Conservation (phyloP, 2,797 vertebrate genomes). For the Novumbra hubbsi region DNA sequence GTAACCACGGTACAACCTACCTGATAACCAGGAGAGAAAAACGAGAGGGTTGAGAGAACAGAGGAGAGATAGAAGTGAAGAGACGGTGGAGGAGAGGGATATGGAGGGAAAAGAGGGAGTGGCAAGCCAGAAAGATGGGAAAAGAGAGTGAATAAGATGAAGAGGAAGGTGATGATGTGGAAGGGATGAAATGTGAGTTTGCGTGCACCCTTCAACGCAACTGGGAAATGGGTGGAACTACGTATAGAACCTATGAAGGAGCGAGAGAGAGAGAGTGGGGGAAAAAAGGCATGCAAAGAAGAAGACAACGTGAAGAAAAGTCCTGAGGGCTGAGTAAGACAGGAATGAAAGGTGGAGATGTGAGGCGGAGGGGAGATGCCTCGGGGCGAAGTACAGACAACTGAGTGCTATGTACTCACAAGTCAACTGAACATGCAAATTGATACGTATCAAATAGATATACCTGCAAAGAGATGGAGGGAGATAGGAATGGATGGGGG, state of each 20-base stretch:
- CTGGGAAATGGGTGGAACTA: not conserved
- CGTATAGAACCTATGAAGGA: slow-evolving; percentile 1
- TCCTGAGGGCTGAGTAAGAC: slow-evolving; percentile 3
- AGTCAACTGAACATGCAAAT: not conserved
- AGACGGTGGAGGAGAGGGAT: not conserved
- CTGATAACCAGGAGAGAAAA: not conserved
- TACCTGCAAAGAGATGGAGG: no score
- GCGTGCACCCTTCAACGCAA: not conserved
- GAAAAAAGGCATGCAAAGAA: not conserved
- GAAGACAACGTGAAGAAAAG: not conserved
- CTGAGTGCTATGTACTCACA: slow-evolving; percentile 1
- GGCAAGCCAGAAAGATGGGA: no score
- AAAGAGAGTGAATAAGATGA: no score
- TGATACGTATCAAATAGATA: no score
- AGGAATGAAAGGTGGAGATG: not conserved
- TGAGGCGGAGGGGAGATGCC: not conserved
- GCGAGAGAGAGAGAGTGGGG: not conserved
- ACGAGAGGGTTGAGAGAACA: not conserved
- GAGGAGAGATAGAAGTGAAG: not conserved
- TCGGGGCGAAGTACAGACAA: not conserved
- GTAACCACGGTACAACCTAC: not conserved
- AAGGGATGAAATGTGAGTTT: slow-evolving; percentile 1
- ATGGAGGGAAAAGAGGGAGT: not conserved
- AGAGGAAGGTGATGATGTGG: not conserved
- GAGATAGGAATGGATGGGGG: no score